These are phyloP conservation scores for Cataglyphis rosenhaueri DNA, from an alignment of 2,888 invertebrate genomes.

Conservation along the genomic window DNA sequence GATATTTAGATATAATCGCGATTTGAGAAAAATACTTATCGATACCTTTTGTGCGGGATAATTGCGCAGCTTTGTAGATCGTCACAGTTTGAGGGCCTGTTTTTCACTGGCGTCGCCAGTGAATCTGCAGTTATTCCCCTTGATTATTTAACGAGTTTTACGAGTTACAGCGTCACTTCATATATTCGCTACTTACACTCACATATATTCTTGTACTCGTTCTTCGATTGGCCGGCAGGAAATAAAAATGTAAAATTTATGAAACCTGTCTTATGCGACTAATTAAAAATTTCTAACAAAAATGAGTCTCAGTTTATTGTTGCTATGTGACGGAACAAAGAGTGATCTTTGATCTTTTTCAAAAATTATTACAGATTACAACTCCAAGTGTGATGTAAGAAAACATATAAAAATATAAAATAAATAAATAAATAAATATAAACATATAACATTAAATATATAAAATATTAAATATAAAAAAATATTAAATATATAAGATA, in stretches of 20 bases:
- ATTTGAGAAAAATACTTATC: neutral
- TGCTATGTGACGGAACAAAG: neutral
- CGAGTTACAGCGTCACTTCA: slow-evolving; percentile 4
- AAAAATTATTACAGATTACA: neutral
- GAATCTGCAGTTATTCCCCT: neutral
- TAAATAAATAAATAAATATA: no score
- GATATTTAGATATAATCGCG: neutral
- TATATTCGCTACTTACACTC: no score
- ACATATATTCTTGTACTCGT: neutral
- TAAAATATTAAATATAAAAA: no score
- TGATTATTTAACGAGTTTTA: slow-evolving; percentile 30
- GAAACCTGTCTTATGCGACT: neutral
- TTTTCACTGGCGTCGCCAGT: neutral
- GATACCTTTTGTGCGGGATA: neutral
- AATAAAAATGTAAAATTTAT: neutral
- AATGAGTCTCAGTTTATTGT: neutral
- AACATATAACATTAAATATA: no score
- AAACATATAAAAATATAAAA: no score
- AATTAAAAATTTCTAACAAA: neutral
- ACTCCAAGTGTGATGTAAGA: neutral
- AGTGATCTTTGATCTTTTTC: neutral
- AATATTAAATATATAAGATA: no score
- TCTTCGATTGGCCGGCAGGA: neutral
- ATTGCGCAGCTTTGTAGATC: neutral
- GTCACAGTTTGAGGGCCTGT: neutral